Percentiles rank a stretch among this genome's conserved stretches.
Conservation (phyloP, 2,888 invertebrate genomes). For the Linnaemya vulpina region DNA sequence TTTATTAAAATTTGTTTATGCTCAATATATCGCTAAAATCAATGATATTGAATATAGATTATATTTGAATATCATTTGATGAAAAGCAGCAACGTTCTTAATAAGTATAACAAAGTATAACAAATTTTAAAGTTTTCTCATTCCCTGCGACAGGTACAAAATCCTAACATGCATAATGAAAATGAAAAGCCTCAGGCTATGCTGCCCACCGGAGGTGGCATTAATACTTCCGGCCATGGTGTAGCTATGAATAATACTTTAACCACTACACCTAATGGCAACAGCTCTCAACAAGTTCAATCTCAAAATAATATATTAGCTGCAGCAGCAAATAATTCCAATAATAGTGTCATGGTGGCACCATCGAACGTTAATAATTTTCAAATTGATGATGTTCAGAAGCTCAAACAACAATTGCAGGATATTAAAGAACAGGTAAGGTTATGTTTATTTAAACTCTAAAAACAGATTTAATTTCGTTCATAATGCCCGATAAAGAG, state of each 20-base stretch:
- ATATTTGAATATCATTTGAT: too few relatives aligned
- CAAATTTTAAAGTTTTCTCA: background rate
- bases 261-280: constrained; percentile 77
- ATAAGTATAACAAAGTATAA: too few relatives aligned
- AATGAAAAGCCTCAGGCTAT: constrained; percentile 77
- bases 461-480: background rate
- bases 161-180: constrained; percentile 67
- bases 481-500: too few relatives aligned
- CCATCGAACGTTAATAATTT: constrained; percentile 86
- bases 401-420: constrained; percentile 96
- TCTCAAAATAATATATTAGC: constrained; percentile 79
- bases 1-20: too few relatives aligned
- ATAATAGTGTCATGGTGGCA: constrained; percentile 74
- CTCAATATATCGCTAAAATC: too few relatives aligned
- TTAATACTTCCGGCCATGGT: constrained; percentile 81
- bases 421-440: constrained; percentile 98
- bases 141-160: constrained; percentile 40
- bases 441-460: background rate
- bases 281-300: constrained; percentile 77
- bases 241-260: constrained; percentile 83
- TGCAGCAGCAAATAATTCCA: constrained; percentile 71
- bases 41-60: too few relatives aligned
- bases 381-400: constrained; percentile 92
- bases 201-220: constrained; percentile 74
- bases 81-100: too few relatives aligned